These are phyloP conservation scores for Chlorodrepanis virens DNA, from an alignment of 2,113 vertebrate species.

Conservation along the genomic window DNA sequence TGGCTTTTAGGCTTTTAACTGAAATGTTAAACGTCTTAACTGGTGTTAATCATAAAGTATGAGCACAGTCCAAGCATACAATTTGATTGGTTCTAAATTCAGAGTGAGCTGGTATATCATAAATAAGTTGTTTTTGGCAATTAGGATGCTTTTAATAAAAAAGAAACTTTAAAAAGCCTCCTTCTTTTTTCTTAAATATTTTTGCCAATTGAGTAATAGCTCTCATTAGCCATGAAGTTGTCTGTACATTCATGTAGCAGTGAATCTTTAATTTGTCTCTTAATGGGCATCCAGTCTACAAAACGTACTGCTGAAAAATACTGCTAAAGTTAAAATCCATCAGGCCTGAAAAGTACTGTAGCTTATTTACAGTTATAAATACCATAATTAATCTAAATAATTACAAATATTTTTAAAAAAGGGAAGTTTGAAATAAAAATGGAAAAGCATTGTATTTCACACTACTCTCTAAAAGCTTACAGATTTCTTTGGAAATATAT, in stretches of 20 bases:
- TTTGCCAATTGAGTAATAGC: background rate
- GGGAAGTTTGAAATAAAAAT: background rate
- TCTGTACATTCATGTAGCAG: background rate
- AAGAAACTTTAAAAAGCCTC: background rate
- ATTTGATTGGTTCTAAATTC: background rate
- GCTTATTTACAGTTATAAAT: background rate
- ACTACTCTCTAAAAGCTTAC: background rate
- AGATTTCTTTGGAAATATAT: background rate
- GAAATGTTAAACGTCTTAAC: background rate
- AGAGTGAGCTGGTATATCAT: background rate
- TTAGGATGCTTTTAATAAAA: background rate
- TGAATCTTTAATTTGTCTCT: background rate
- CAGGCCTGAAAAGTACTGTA: background rate
- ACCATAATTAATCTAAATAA: background rate
- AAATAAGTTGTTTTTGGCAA: background rate
- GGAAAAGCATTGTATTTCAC: background rate
- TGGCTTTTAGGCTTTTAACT: background rate
- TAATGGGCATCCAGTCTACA: background rate
- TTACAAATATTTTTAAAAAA: background rate
- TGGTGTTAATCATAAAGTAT: background rate
- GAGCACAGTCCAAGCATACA: background rate
- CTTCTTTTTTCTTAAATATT: background rate
- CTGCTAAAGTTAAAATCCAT: background rate
- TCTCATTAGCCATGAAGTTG: background rate
- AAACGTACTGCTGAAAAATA: background rate